Conservation (phyloP, 2,797 vertebrate genomes). For the Champsocephalus esox region DNA sequence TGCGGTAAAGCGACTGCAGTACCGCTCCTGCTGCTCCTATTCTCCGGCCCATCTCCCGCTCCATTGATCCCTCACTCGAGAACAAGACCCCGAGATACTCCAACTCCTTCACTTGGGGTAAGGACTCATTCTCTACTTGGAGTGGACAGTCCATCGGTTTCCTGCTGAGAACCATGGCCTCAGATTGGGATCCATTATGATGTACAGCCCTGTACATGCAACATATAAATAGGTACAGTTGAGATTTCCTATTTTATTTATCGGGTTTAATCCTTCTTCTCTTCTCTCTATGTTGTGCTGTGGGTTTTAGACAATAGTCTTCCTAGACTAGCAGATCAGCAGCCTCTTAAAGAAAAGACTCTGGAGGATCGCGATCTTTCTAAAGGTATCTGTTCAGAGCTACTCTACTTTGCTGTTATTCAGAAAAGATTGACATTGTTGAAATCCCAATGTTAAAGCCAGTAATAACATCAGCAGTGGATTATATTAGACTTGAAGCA, state of each 20-base stretch:
- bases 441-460: background rate
- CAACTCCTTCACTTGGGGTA: no score
- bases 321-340: conserved; percentile 85
- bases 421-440: background rate
- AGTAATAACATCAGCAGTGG: background rate
- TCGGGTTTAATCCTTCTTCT: background rate
- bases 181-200: no score
- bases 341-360: conserved; percentile 77
- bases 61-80: no score
- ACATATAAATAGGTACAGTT: background rate
- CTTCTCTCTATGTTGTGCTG: conserved; percentile 39
- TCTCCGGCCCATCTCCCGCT: no score
- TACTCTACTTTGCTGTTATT: background rate
- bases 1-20: no score
- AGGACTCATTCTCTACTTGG: no score
- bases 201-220: no score
- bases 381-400: conserved; percentile 34
- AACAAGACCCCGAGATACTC: no score
- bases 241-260: background rate
- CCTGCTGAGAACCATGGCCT: no score
- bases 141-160: no score
- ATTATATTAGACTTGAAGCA: background rate
- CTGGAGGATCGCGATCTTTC: conserved; percentile 38
- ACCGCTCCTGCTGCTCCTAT: no score
- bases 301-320: conserved; percentile 82